Base-by-base conservation (phyloP, 2,113 vertebrate species). In the Odobenus rosmarus region DNA sequence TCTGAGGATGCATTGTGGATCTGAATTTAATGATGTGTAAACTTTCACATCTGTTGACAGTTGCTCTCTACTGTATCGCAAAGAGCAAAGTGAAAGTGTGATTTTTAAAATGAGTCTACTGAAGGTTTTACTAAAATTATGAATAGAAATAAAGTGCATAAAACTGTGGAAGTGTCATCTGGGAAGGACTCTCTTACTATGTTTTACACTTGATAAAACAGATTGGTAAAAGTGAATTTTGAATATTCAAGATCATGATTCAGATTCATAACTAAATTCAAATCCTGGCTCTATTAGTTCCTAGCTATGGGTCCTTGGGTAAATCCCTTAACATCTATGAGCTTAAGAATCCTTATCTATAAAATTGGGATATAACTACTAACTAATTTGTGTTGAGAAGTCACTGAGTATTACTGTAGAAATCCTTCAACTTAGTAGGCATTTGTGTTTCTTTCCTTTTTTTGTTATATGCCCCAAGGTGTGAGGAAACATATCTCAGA, bases 1-100 rank as follows among this genome's bases (percentile, higher is more conserved):
- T 95, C 88, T 39, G 80, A 90, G 49, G 67, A 87, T 79, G 51
- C 23, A 87, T 67, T 93, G 51, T 97, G 84, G 85, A 98, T 97
- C 85, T 95, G 96, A 98, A 97, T 36, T 94, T 98, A 99, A 99
- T 98, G 98, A 98, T 98, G 97, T 98, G 98, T 98, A 98, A 98
- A 98, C 93, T 84, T 95, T 92, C 97, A 98, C 97, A 98, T 97
- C 92, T 98, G 98, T 95, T 98, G 98, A 98, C 97, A 97, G 61
- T 88, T 94, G 91, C 62, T 97, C 72, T 97, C 42, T 53, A 79
- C 90, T 96, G 72, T 95, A 96, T 69, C 89, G 49, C 26, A 96
- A 79, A 94, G 24, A 83, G 80, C 33, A 93, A 95, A 94, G 94
- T n/a, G 18, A 87, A n/a, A 98, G 62, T 14, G 0, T n/a, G 85